Evolutionary conservation across 2,888 invertebrate species (phyloP), one percentile per base, ranked within the genome.

Genomic region (Heterodera filipjevi): DNA sequence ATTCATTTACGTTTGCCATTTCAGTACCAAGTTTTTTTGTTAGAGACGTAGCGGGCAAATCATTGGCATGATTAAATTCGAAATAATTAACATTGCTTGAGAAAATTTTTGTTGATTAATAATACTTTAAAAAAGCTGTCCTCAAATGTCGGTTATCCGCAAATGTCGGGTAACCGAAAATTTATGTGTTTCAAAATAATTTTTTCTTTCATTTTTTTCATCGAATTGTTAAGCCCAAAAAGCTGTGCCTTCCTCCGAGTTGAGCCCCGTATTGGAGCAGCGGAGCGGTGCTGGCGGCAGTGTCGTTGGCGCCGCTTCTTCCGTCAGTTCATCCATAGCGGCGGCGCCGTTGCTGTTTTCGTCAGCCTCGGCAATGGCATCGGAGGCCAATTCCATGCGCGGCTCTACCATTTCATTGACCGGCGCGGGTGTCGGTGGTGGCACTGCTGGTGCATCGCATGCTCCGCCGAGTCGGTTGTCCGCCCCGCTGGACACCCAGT

Each of bases 371-470:
- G 44, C 79, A 39, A 30, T 66, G 49, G 73, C 81, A 27, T 82
- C 82, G 22, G 85, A 85, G 71, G 78, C 78, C 33, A 83, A 77
- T 72, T 84, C 84, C 19, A 82, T 85, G 53, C 71, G 82, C 27
- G 87, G 84, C 19, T 85, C 84, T 3, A 82, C 84, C 12, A 80
- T 82, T 14, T 85, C 85, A 2, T 77, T 88, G 39, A 75, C 79
- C 32, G 82, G 71, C 16, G 66, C 39, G 6, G 35, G 70, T 16
- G 66, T 76, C 73, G 84, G 84, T 75, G 46, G 59, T 10, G n/a
- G n/a, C 27, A 22, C 27, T 27, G 27, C 59, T 6, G 27, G 27
- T 6, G 10, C 59, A 27, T 10, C 27, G 53, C 53, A 53, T 12
- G 59, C 27, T 32, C 66, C 75, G 10, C 22, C 59, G 1, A 59